phyloP scores from a whole-genome alignment of 2,797 vertebrate genomes.

The Sarcophilus harrisii region DNA sequence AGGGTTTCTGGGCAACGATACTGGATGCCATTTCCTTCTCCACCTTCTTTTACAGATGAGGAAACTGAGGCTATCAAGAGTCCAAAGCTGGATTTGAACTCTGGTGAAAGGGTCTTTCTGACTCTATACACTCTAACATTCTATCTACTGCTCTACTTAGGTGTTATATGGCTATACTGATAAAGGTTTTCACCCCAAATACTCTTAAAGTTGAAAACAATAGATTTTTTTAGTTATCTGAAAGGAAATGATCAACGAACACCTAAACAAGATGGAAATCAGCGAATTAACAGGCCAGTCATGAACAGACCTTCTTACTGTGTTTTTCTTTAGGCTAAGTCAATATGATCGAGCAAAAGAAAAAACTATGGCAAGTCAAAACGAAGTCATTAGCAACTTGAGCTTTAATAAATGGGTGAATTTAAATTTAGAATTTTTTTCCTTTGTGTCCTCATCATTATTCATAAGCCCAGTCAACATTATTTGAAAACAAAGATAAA shows the following conservation, averaged over 20 bases:
- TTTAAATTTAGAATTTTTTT: constrained; percentile 72
- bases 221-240: constrained; percentile 68
- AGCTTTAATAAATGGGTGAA: constrained; percentile 73
- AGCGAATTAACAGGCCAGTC: constrained; percentile 57
- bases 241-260: constrained; percentile 79
- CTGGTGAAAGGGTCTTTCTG: not conserved
- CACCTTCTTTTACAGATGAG: not conserved
- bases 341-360: constrained; percentile 70
- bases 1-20: not conserved
- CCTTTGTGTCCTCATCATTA: constrained; percentile 76
- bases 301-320: constrained; percentile 73
- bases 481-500: constrained; percentile 77
- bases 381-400: constrained; percentile 75
- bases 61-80: not conserved
- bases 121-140: not conserved
- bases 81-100: not conserved
- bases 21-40: not conserved
- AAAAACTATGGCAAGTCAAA: constrained; percentile 71
- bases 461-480: constrained; percentile 66
- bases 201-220: constrained; percentile 50
- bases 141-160: not conserved
- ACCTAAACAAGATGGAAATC: constrained; percentile 63
- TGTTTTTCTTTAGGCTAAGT: constrained; percentile 75
- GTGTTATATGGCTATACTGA: constrained; percentile 42
- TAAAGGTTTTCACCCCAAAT: constrained; percentile 53